Base-by-base conservation (phyloP, 2,888 invertebrate genomes). In the Scaptomyza reducta region DNA sequence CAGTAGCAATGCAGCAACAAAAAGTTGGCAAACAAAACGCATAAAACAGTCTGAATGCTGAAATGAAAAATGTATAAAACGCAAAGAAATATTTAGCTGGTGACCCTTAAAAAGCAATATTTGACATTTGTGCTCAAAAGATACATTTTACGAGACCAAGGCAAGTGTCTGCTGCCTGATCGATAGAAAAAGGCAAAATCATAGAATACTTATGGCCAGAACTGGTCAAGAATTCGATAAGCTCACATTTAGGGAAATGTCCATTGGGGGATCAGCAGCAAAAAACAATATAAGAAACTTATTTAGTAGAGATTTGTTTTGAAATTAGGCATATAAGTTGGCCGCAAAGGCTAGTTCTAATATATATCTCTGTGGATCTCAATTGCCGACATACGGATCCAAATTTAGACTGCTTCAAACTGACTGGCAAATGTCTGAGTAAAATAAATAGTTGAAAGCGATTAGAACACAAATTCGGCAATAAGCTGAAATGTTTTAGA, bases 61-160 rank as follows among this genome's bases (percentile, higher is more conserved):
- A 38, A 44, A 42, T 61, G 11, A 70, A 81, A 82, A 77, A 61
- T 49, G 68, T 55, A 63, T 57, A 70, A 65, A 56, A 38, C 13
- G 44, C 42, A 54, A 6, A 56, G 57, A 66, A 67, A 75, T 68
- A 61, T 70, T 86, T 86, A 80, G 72, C 49, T 50, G 66, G 41
- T 88, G 85, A 86, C 87, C 85, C 85, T 86, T 86, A 86, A 86
- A 86, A 88, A 83, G 84, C 85, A 68, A 86, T 88, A 86, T 86
- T 86, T 86, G 85, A 86, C 85, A 78, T 88, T 86, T 86, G 85
- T 88, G 87, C 85, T 86, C 84, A 74, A 85, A 86, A 80, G 47
- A 86, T 58, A 86, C 77, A 79, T 84, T 78, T 58, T 40, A 63
- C 46, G 41, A 66, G 71, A 44, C 27, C 50, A 35, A 58, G 58